A percentile compares a stretch with the other conserved stretches of the same genome.
phyloP scores from a whole-genome alignment of 2,113 vertebrate species.

The Rhynchomys soricoides region DNA sequence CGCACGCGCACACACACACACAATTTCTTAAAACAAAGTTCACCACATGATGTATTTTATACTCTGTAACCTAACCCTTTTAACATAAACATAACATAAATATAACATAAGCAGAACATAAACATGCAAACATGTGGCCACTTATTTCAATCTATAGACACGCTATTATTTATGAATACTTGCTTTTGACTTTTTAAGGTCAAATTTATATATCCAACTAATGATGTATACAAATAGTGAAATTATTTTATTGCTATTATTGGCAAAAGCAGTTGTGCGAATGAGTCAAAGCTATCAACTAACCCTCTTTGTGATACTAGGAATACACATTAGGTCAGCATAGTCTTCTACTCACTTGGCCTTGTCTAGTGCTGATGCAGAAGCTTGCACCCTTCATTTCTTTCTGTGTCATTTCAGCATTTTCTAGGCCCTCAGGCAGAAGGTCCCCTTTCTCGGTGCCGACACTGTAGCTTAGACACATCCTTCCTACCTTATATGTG shows the following conservation, averaged over 20 bases:
- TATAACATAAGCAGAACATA: neutral
- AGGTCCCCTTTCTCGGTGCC: neutral
- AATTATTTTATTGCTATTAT: neutral
- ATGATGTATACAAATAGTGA: neutral
- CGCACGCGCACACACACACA: neutral
- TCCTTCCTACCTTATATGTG: neutral
- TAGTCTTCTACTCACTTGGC: neutral
- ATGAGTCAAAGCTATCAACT: neutral
- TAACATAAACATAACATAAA: no score
- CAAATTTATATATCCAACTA: neutral
- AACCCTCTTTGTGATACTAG: neutral
- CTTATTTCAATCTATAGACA: neutral
- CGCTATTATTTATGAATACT: neutral
- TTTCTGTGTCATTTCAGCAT: neutral
- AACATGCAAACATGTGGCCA: neutral
- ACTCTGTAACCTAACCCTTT: neutral
- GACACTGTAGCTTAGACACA: neutral
- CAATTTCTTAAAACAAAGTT: neutral
- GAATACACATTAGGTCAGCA: no score
- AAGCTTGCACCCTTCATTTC: neutral
- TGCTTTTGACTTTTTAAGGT: slow-evolving; percentile 34
- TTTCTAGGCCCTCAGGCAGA: neutral
- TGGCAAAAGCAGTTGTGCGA: neutral
- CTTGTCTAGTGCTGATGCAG: neutral
- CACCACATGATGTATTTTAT: slow-evolving; percentile 5